These are phyloP conservation scores for Hexactinellida sp. DNA, from an alignment of 37 sponge, comb jelly and placozoan genomes.

Conservation along the genomic window DNA sequence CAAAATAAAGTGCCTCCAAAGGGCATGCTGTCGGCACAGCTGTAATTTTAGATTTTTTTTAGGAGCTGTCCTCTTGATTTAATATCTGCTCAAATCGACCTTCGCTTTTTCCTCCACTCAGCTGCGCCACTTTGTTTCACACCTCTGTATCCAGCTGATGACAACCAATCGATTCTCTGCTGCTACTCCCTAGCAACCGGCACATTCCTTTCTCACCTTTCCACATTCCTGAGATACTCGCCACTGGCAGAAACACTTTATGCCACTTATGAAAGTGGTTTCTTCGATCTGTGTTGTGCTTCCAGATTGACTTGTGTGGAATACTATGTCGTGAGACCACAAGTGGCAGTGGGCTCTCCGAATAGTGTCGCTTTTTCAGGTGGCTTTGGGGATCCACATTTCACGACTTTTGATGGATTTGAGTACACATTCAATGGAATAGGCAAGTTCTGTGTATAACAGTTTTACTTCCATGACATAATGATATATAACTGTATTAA, in stretches of 20 bases:
- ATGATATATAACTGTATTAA: no score
- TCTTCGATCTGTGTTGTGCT: not conserved
- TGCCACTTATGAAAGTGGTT: not conserved
- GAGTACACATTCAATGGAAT: not conserved
- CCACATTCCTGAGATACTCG: not conserved
- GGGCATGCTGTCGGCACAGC: no score
- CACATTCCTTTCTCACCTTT: constrained; percentile 6
- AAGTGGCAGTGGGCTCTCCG: not conserved
- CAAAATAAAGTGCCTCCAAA: no score
- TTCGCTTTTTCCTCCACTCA: not conserved
- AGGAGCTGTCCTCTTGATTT: constrained; percentile 7
- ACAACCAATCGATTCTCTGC: not conserved
- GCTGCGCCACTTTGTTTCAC: not conserved
- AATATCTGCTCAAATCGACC: not conserved
- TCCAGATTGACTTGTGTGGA: not conserved
- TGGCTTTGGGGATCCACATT: constrained; percentile 14
- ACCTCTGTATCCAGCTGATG: not conserved
- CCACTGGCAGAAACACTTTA: not conserved
- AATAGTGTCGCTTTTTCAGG: not conserved
- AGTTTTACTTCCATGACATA: no score
- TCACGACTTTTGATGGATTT: not conserved
- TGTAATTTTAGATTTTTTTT: no score
- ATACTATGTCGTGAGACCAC: not conserved
- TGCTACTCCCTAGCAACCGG: not conserved
- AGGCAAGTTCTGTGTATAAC: not conserved